Evolutionary conservation across 1,140 invertebrate genomes (phyloP).

Genomic region (Pararge aegeria): DNA sequence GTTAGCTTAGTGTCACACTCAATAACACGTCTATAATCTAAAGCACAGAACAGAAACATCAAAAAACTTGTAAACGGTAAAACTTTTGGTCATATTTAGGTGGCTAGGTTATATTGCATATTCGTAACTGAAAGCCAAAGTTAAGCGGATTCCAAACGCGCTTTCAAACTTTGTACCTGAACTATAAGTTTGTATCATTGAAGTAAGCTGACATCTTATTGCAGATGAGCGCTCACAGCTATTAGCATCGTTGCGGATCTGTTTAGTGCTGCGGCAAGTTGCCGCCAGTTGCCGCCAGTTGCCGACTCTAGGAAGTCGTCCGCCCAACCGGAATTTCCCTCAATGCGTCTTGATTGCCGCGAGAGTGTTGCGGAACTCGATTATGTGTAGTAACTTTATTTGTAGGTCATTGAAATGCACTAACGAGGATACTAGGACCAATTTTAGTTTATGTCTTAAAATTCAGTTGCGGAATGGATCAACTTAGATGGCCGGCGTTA

Average conservation of each 20-base stretch:
- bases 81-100: too few species aligned
- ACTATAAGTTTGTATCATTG: background rate
- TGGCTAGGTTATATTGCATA: too few species aligned
- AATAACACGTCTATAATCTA: too few species aligned
- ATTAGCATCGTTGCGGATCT: background rate
- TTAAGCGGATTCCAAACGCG: too few species aligned
- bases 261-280: constrained; percentile 2
- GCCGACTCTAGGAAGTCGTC: constrained; percentile 19
- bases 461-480: too few species aligned
- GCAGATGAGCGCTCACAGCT: background rate
- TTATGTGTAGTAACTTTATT: constrained; percentile 5
- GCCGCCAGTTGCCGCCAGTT: background rate
- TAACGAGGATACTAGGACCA: background rate
- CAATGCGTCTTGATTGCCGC: constrained; percentile 24
- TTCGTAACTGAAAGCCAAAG: too few species aligned
- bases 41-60: too few species aligned
- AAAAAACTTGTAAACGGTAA: too few species aligned
- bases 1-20: too few species aligned
- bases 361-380: constrained; percentile 17
- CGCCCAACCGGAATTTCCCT: constrained; percentile 7
- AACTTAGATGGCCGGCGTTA: too few species aligned
- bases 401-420: background rate
- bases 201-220: background rate
- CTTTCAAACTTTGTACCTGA: too few species aligned
- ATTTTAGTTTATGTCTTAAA: too few species aligned